Conservation (phyloP, 1,140 invertebrate species). For the Drosophila erecta region DNA sequence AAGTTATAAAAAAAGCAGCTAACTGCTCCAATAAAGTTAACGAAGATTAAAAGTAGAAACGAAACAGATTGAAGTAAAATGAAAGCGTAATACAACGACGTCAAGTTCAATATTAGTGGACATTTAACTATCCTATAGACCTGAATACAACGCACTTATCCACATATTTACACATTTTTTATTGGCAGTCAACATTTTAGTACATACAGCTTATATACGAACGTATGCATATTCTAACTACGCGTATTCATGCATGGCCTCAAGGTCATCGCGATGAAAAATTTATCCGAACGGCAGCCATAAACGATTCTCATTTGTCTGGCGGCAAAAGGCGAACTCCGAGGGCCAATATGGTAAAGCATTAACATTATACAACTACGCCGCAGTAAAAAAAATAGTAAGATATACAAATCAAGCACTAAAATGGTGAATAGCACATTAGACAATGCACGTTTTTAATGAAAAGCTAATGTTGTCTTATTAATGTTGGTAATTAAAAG, state of each 20-base stretch:
- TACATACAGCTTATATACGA: slow-evolving; percentile 2
- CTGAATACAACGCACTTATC: not conserved
- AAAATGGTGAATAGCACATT: slow-evolving; percentile 5
- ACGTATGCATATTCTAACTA: slow-evolving; percentile 48
- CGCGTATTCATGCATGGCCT: slow-evolving; percentile 17
- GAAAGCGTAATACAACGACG: not conserved
- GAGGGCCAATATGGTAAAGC: slow-evolving; percentile 19
- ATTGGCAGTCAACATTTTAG: slow-evolving; percentile 40
- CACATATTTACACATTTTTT: slow-evolving; percentile 20
- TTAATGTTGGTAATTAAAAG: not conserved
- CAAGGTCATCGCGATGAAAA: slow-evolving; percentile 52
- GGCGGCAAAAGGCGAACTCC: slow-evolving; percentile 29
- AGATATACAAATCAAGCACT: slow-evolving; percentile 12
- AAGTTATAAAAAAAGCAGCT: slow-evolving; percentile 4
- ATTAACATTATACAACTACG: slow-evolving; percentile 34
- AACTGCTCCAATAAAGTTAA: not conserved
- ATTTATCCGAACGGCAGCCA: slow-evolving; percentile 59
- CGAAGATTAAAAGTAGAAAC: not conserved
- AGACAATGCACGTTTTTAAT: not conserved
- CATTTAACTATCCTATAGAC: slow-evolving; percentile 32
- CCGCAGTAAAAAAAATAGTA: slow-evolving; percentile 12
- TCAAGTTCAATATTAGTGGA: not conserved
- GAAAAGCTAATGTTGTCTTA: not conserved
- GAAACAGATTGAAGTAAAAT: not conserved
- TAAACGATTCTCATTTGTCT: slow-evolving; percentile 65